phyloP scores from a whole-genome alignment of 2,113 vertebrate genomes.

The Rhinopomastus cyanomelas region DNA sequence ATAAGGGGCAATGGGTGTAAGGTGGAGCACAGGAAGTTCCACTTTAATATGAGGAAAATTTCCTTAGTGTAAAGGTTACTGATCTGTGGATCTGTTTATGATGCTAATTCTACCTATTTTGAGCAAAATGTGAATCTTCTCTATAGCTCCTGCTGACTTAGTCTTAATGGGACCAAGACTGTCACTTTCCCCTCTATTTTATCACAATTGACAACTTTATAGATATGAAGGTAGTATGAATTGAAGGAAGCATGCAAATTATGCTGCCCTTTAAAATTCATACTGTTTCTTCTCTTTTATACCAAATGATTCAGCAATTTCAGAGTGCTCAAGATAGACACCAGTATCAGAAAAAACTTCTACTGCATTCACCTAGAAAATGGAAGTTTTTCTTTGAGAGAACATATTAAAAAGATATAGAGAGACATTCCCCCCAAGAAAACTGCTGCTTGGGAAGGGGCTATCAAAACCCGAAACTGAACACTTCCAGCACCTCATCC shows the following conservation, averaged over 20 bases:
- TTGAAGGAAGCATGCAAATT: background rate
- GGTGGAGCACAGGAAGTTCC: no score
- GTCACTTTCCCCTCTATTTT: background rate
- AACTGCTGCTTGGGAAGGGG: background rate
- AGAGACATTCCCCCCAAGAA: background rate
- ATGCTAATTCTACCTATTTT: constrained; percentile 22
- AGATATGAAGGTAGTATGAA: background rate
- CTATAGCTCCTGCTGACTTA: background rate
- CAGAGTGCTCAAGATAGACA: background rate
- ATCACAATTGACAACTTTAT: background rate
- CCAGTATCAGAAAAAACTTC: background rate
- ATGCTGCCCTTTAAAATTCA: background rate
- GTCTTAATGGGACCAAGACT: background rate
- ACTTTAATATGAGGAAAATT: no score
- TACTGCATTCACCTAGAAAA: background rate
- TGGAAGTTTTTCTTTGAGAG: background rate
- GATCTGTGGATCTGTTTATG: no score
- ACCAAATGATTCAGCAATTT: background rate
- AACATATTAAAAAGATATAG: background rate
- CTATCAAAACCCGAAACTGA: background rate
- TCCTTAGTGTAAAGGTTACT: no score
- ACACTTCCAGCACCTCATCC: background rate
- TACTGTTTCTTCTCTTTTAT: background rate
- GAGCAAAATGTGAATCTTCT: constrained; percentile 17
- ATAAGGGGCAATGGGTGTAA: no score